Base-by-base conservation (phyloP, 2,888 invertebrate genomes). In the Hydraecia micacea region DNA sequence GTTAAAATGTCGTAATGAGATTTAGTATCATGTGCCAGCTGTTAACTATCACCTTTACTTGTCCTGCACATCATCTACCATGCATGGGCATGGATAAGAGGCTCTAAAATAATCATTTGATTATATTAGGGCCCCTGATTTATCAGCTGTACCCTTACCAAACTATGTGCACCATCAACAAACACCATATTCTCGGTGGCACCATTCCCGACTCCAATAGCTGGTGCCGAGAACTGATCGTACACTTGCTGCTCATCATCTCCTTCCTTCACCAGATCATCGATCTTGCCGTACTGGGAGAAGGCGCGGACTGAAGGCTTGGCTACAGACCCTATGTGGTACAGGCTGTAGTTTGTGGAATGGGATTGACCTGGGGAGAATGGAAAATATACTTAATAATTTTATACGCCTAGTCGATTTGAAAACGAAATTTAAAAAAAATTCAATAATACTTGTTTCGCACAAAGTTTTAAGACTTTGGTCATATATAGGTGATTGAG, bases 101-200 rank as follows among this genome's bases (percentile, higher is more conserved):
- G 25, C 25, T 52, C 52, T 9, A 55, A 8, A 25, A 55, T 25
- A 9, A n/a, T 55, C 11, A n/a, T 11, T 4, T n/a, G 4, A 25
- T 55, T 55, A 55, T 55, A 55, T 8, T 55, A 55, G 4, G 9
- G 11, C 15, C 7, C 18, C 2, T 28, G 18, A 62, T 15, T 46
- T 4, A 71, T 8, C 8, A 76, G 28, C 21, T 46, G 2, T 25
- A 42, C 9, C 73, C 94, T 95, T 90, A 97, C 98, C 97, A 97
- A 96, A 83, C 98, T 98, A 96, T 99, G 99, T 93, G 98, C 98
- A 85, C 98, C 98, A 95, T 99, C 99, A 79, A 99, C 98, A 94
- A 99, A 98, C 93, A 99, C 98, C 94, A 98, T 97, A n/a, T 98
- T 98, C 91, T 98, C 98, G 1, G 98, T 98, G 79, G 97, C 97